A percentile compares a stretch with the other conserved stretches of the same genome.
These are phyloP conservation scores for Cataglyphis hispanica DNA, from an alignment of 1,140 invertebrate genomes.

Conservation along the genomic window DNA sequence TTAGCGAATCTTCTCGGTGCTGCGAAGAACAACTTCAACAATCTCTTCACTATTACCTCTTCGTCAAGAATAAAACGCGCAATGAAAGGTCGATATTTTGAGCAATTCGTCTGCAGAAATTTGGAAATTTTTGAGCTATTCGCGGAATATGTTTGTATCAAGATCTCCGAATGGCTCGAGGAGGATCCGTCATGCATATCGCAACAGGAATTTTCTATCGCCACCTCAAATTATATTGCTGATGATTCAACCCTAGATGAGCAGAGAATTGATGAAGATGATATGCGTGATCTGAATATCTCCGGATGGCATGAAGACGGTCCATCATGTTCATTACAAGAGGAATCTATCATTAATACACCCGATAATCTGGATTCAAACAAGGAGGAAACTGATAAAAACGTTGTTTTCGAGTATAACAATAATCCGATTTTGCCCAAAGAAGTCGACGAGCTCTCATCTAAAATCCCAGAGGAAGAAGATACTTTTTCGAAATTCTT, in stretches of 20 bases:
- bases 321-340: constrained; percentile 8
- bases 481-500: constrained; percentile 20
- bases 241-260: neutral
- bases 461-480: neutral
- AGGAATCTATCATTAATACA: neutral
- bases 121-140: constrained; percentile 53
- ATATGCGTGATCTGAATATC: neutral
- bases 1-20: constrained; percentile 2
- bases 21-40: neutral
- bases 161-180: constrained; percentile 28
- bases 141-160: constrained; percentile 37
- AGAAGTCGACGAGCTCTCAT: neutral
- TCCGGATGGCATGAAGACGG: neutral
- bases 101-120: constrained; percentile 54
- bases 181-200: constrained; percentile 29
- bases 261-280: neutral
- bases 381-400: neutral
- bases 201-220: neutral
- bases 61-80: constrained; percentile 40
- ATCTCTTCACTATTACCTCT: neutral
- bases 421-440: neutral
- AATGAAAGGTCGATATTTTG: constrained; percentile 56
- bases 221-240: neutral
- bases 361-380: neutral
- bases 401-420: neutral